phyloP scores from a whole-genome alignment of 2,113 vertebrate genomes.

The Climacteris rufus region DNA sequence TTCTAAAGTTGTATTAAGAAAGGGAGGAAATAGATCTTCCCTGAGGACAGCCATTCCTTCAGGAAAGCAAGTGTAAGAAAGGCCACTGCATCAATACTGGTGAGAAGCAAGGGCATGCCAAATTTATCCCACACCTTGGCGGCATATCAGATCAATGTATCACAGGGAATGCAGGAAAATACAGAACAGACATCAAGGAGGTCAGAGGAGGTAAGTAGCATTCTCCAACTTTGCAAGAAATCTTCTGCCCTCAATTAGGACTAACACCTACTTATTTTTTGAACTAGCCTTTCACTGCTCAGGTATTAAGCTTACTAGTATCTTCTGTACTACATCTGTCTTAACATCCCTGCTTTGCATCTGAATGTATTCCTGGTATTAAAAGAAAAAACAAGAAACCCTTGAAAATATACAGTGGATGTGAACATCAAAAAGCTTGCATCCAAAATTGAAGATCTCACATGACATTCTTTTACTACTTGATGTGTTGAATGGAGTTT shows the following conservation, averaged over 20 bases:
- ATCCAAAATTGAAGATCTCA: neutral
- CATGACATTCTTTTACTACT: neutral
- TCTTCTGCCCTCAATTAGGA: neutral
- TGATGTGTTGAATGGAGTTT: neutral
- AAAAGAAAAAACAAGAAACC: neutral
- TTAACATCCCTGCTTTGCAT: neutral
- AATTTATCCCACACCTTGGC: neutral
- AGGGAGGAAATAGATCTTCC: neutral
- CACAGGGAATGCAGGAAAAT: neutral
- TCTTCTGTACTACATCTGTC: neutral
- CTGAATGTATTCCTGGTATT: neutral
- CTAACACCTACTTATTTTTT: neutral
- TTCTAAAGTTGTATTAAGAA: neutral
- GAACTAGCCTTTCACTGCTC: neutral
- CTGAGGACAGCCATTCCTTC: neutral
- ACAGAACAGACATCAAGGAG: neutral
- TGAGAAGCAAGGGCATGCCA: neutral
- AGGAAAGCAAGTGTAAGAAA: neutral
- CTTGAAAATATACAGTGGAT: neutral
- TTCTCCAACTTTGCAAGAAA: neutral
- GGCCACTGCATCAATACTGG: neutral
- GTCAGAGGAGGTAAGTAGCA: neutral
- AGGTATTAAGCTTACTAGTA: neutral
- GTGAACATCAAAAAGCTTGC: neutral
- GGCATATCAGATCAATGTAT: neutral